phyloP scores from a whole-genome alignment of 2,113 vertebrate genomes.

The Toxostoma redivivum region DNA sequence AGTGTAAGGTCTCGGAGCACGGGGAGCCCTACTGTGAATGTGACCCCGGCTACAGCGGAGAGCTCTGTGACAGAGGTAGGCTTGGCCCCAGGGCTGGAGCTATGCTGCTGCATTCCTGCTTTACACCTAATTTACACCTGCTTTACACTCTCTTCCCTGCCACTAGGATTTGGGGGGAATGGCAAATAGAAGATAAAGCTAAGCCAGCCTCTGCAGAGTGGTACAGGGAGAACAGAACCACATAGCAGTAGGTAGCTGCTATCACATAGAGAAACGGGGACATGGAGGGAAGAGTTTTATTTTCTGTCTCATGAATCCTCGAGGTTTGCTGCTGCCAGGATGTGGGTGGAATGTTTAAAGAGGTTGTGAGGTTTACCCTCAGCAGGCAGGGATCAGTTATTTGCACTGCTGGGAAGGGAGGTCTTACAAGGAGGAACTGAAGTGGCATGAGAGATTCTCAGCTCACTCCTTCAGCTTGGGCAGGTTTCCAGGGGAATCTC shows the following conservation, averaged over 20 bases:
- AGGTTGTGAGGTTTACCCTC: background rate
- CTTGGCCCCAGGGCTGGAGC: background rate
- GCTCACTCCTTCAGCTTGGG: background rate
- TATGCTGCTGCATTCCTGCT: background rate
- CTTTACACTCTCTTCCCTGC: background rate
- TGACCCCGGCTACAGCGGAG: constrained; percentile 80
- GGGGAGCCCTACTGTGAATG: constrained; percentile 87
- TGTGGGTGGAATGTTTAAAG: background rate
- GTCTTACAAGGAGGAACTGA: background rate
- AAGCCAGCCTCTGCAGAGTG: background rate
- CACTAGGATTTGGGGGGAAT: background rate
- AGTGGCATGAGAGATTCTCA: background rate
- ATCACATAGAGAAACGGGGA: fast-evolving
- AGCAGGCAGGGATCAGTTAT: background rate
- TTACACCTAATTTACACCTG: background rate
- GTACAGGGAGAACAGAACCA: background rate
- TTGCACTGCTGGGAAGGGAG: background rate
- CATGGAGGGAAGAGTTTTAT: background rate
- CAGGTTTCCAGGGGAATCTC: background rate
- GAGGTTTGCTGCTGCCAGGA: background rate
- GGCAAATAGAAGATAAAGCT: background rate
- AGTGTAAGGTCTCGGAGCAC: constrained; percentile 80
- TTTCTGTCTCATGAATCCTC: background rate
- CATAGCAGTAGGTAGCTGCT: background rate
- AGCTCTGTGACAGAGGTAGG: constrained; percentile 86